Conservation (phyloP, 1,140 invertebrate species). For the Atta colombica region DNA sequence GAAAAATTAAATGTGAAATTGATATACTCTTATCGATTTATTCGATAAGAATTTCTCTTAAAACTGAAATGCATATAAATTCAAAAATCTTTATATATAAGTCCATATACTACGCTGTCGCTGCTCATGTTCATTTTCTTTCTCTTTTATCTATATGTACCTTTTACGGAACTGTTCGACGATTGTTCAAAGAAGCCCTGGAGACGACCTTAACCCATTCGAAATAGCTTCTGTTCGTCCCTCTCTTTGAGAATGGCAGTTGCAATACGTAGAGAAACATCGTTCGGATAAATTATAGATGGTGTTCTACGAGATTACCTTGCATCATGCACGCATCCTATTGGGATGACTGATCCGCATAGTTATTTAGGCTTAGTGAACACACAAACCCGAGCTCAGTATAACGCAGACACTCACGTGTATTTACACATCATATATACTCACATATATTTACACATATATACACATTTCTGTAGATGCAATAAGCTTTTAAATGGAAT, state of each 20-base stretch:
- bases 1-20: conserved; percentile 1
- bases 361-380: conserved; percentile 6
- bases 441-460: neutral
- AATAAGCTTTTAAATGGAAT: neutral
- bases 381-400: neutral
- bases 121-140: neutral
- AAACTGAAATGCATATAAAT: conserved; percentile 22
- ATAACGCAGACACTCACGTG: neutral
- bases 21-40: conserved; percentile 7
- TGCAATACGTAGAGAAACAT: conserved; percentile 1
- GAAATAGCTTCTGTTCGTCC: neutral
- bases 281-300: conserved; percentile 49
- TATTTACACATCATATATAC: neutral
- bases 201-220: conserved; percentile 32
- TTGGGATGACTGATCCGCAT: conserved; percentile 17
- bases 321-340: neutral
- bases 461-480: neutral
- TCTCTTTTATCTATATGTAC: neutral
- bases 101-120: neutral
- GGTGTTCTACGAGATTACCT: conserved; percentile 35
- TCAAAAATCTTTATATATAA: neutral
- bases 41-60: neutral
- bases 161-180: neutral
- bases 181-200: neutral
- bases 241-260: neutral